Evolutionary conservation across 1,140 invertebrate species (phyloP).

Genomic region (Pseudomyrmex pallidus): DNA sequence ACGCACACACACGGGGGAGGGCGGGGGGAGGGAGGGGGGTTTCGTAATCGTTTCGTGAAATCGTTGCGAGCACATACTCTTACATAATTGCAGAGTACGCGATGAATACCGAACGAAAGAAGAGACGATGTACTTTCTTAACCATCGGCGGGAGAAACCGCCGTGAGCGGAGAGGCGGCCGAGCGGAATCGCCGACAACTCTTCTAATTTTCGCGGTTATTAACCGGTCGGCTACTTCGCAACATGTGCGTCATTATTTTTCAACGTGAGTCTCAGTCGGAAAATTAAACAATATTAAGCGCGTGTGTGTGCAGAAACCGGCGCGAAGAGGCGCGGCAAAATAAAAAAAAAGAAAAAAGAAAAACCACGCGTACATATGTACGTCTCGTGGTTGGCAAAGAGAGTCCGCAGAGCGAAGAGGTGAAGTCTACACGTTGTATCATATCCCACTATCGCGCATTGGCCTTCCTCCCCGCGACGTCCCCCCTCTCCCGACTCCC

Average conservation of each 20-base stretch:
- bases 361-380: conserved; percentile 3
- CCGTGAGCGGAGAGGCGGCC: conserved; percentile 4
- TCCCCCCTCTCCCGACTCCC: background rate
- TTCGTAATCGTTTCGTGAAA: conserved; percentile 57
- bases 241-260: conserved; percentile 11
- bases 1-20: no score
- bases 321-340: conserved; percentile 28
- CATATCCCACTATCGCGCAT: conserved; percentile 31
- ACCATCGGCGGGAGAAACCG: conserved; percentile 18
- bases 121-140: conserved; percentile 34
- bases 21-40: background rate
- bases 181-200: conserved; percentile 18
- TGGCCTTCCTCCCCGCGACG: conserved; percentile 7
- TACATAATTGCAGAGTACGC: conserved; percentile 57
- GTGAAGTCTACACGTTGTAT: conserved; percentile 34
- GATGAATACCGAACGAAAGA: conserved; percentile 37
- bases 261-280: background rate
- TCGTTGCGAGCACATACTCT: conserved; percentile 42
- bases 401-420: conserved; percentile 37
- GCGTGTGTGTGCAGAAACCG: background rate
- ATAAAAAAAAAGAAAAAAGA: conserved; percentile 53
- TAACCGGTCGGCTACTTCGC: conserved; percentile 24
- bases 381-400: background rate
- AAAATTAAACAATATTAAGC: conserved; percentile 32
- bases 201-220: conserved; percentile 30